Base-by-base conservation (phyloP, 2,888 invertebrate species). In the Lithophane semibrunnea region DNA sequence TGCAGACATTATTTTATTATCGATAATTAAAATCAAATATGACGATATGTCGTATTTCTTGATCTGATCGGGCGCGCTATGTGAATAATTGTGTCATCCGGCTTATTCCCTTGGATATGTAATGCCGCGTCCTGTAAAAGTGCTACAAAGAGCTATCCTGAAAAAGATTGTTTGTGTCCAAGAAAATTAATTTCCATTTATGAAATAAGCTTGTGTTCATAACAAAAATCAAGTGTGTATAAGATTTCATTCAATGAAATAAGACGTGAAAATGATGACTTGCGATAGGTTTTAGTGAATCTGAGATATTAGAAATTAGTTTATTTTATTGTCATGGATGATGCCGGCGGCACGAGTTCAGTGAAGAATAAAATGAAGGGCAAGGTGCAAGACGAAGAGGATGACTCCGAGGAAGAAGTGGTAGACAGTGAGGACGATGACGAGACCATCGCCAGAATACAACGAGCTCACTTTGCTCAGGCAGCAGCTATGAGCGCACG, bases 381-480 rank as follows among this genome's bases (percentile, higher is more conserved):
- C 58, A 93, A 90, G 72, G 84, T 90, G 63, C 92, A 94, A 79
- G 94, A 94, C 16, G 84, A 83, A 72, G 94, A 95, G 8, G 88
- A 87, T 24, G 95, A 94, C 7, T 94, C 95, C 7, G 96, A 95
- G 21, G 96, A 95, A 47, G 95, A 95, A 77, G 89, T 94, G 60
- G 90, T 94, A 86, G 96, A 96, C 75, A 96, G 95, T 76, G 97
- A 96, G 61, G 96, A 97, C 73, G 97, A 97, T 63, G 96, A 96
- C 68, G 96, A 96, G 83, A 96, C 96, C 52, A 96, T 96, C 66
- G 96, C 96, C 37, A 93, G 96, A 89, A 96, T 96, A 90, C 96
- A 95, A 89, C 93, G 96, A 78, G 96, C 95, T 74, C 96, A 95
- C 89, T 96, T 95, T 85, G 96, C 96, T 12, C 95, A 96, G 86